Conservation (phyloP, 2,797 vertebrate species). For the Nannoperca obscura region DNA sequence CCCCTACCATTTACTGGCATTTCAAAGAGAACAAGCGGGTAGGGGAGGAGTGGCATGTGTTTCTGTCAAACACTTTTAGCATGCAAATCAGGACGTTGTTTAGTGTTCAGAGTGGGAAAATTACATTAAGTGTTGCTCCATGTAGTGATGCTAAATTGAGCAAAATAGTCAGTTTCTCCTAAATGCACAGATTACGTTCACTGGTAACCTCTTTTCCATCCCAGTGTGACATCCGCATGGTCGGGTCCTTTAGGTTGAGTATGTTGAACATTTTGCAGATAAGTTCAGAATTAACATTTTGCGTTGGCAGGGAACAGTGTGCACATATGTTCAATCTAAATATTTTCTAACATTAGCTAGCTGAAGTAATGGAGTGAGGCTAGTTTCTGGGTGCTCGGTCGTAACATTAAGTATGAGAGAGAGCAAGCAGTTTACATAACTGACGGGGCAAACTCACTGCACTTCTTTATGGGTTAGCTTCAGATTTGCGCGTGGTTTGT, state of each 20-base stretch:
- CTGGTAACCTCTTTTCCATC: background rate
- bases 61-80: constrained; percentile 29
- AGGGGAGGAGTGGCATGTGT: background rate
- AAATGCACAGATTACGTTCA: background rate
- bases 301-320: background rate
- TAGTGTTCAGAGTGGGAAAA: constrained; percentile 34
- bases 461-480: background rate
- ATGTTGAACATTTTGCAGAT: background rate
- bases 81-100: constrained; percentile 49
- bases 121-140: constrained; percentile 13
- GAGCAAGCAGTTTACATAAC: background rate
- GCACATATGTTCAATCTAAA: background rate
- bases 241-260: background rate
- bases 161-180: no score
- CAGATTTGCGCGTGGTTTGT: background rate
- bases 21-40: constrained; percentile 25
- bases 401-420: constrained; percentile 7
- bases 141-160: constrained; percentile 8
- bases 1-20: constrained; percentile 52
- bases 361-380: background rate
- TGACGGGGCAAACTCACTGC: no score
- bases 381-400: background rate
- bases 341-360: background rate
- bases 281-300: background rate
- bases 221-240: background rate